Percentiles rank a stretch among this genome's conserved stretches.
Conservation (phyloP, 2,888 invertebrate species). For the Torymus auratus region DNA sequence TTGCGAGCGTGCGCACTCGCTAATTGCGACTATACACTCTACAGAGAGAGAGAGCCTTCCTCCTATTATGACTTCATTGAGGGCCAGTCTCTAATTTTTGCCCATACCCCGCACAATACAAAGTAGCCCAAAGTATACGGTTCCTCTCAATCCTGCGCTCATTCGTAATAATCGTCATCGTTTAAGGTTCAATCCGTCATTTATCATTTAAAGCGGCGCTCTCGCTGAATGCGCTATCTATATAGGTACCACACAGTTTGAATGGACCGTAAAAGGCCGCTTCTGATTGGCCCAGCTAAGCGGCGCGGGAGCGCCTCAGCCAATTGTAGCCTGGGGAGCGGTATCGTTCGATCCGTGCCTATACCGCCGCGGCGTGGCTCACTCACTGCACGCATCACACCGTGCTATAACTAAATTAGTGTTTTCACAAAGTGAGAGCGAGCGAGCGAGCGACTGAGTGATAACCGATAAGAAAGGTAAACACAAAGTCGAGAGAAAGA, state of each 20-base stretch:
- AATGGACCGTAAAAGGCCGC: slow-evolving; percentile 6
- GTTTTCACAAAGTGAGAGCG: no score
- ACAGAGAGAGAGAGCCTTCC: background rate
- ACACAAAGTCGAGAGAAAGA: background rate
- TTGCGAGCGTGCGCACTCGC: background rate
- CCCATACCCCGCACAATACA: background rate
- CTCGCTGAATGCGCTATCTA: slow-evolving; percentile 3
- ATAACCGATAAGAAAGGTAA: no score
- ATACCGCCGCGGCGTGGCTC: no score
- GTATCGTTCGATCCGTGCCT: slow-evolving; percentile 28
- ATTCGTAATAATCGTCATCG: slow-evolving; percentile 13
- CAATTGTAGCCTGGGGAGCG: slow-evolving; percentile 6
- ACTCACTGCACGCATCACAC: no score
- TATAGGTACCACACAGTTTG: no score
- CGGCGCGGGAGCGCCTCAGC: slow-evolving; percentile 9
- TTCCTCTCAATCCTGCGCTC: no score
- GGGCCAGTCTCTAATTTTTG: slow-evolving; percentile 39
- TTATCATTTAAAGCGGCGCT: slow-evolving; percentile 14
- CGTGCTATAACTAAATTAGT: no score
- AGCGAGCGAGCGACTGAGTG: no score
- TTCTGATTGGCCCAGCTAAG: slow-evolving; percentile 7
- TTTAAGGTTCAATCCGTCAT: slow-evolving; percentile 43
- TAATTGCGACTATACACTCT: background rate
- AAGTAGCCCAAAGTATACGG: background rate
- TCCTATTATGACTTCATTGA: slow-evolving; percentile 50